Conservation (phyloP, 2,797 vertebrate species). For the Myotis pilosus region DNA sequence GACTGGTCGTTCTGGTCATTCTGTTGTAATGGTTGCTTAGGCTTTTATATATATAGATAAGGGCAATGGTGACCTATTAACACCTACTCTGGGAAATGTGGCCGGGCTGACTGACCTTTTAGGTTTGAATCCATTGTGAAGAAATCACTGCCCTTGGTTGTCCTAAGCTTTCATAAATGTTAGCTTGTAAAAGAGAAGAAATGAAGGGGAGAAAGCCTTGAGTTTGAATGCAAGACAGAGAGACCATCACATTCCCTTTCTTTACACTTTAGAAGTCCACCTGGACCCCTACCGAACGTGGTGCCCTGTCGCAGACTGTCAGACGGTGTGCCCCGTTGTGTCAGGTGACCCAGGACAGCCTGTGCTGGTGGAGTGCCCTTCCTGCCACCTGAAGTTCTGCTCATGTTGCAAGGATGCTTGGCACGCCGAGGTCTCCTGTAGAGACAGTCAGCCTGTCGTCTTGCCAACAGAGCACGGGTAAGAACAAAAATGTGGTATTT, state of each 20-base stretch:
- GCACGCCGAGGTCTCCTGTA: conserved; percentile 87
- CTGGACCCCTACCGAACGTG: conserved; percentile 93
- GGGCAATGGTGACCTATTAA: background rate
- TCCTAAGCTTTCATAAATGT: background rate
- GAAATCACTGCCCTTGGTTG: background rate
- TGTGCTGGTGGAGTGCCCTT: conserved; percentile 86
- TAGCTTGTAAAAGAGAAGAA: background rate
- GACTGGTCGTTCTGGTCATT: no score
- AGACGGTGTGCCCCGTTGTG: conserved; percentile 89
- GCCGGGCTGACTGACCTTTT: background rate
- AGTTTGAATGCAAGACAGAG: background rate
- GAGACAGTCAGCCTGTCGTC: conserved; percentile 84
- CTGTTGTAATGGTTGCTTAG: no score
- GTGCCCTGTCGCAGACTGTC: conserved; percentile 93
- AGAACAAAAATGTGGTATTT: conserved; percentile 64
- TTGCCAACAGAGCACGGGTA: conserved; percentile 87
- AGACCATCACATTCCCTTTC: conserved; percentile 13
- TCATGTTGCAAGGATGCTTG: conserved; percentile 91
- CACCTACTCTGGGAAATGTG: background rate
- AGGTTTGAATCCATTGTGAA: background rate
- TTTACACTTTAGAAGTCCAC: conserved; percentile 89
- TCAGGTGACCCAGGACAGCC: conserved; percentile 82
- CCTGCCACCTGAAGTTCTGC: conserved; percentile 91
- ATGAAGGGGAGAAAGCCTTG: background rate
- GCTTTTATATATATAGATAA: background rate